Evolutionary conservation across 2,888 invertebrate species (phyloP), one percentile per base, ranked within the genome.

Genomic region (Corbicula japonica): DNA sequence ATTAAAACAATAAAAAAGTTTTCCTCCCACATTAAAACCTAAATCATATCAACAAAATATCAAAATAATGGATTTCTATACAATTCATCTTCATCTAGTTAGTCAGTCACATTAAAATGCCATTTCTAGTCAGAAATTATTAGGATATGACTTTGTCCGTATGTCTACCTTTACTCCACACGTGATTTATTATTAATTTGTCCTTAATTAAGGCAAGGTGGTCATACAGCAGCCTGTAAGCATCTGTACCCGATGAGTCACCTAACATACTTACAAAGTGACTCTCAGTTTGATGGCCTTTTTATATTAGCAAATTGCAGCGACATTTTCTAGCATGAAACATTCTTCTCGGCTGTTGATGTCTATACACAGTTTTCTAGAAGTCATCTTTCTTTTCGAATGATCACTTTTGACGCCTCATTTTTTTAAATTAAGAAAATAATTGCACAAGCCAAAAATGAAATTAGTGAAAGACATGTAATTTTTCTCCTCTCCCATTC

Each of bases 361-460:
- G n/a, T n/a, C n/a, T n/a, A n/a, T n/a, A n/a, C n/a, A n/a, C n/a
- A n/a, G n/a, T n/a, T n/a, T n/a, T n/a, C n/a, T n/a, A n/a, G n/a
- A n/a, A n/a, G n/a, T n/a, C n/a, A n/a, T n/a, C n/a, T n/a, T n/a
- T n/a, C n/a, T n/a, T n/a, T n/a, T n/a, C n/a, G n/a, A n/a, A n/a
- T n/a, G n/a, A n/a, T n/a, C n/a, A n/a, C n/a, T n/a, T n/a, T n/a
- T 35, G 32, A 50, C 50, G 41, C 50, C 21, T 54, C n/a, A 32
- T 66, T 50, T 66, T 66, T 41, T 54, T 30, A 48, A 52, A 65
- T 41, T 28, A 41, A 66, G 30, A 41, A 41, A 66, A 52, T 66
- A 60, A 75, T 75, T 75, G 75, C 75, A 75, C 75, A 68, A 50
- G 68, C 61, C 61, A 68, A 54, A 30, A 68, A 62, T 61, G 61